Evolutionary conservation across 2,797 vertebrate genomes (phyloP).

Genomic region (Kryptolebias ocellatus): DNA sequence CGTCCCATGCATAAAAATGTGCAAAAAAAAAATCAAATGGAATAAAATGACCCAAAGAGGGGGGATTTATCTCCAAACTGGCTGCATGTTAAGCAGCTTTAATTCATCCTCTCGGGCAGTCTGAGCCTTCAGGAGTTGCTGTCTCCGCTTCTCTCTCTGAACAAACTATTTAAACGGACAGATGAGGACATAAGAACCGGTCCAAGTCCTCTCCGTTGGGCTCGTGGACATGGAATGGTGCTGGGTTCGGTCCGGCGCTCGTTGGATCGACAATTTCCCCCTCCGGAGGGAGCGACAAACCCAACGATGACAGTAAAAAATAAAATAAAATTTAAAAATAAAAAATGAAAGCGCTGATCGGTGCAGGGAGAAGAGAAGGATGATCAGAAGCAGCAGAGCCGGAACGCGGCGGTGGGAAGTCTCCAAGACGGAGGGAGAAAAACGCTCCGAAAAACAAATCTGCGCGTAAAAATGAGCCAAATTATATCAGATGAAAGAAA

Average conservation of each 20-base stretch:
- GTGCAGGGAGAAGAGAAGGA: conserved; percentile 41
- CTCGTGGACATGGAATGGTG: background rate
- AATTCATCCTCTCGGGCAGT: conserved; percentile 53
- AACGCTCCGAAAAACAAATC: conserved; percentile 6
- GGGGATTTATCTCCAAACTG: conserved; percentile 62
- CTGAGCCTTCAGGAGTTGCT: conserved; percentile 48
- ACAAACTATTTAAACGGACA: conserved; percentile 17
- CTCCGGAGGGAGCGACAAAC: background rate
- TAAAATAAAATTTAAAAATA: conserved; percentile 4
- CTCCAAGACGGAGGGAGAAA: conserved; percentile 21
- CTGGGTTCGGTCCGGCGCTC: background rate
- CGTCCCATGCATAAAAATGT: conserved; percentile 49
- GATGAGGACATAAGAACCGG: background rate
- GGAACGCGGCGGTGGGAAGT: conserved; percentile 30
- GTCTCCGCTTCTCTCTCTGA: conserved; percentile 9
- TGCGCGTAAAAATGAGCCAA: conserved; percentile 41
- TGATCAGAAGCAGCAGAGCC: conserved; percentile 45
- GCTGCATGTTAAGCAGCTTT: conserved; percentile 51
- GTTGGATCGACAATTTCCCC: background rate
- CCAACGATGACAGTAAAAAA: conserved; percentile 28
- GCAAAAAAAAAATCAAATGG: background rate
- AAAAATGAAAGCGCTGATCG: conserved; percentile 53
- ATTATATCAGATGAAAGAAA: conserved; percentile 53
- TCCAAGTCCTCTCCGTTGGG: conserved; percentile 13
- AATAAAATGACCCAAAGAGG: background rate